Percentiles rank a stretch among this genome's conserved stretches.
These are phyloP conservation scores for Pseudopodoces humilis DNA, from an alignment of 2,113 vertebrate species.

Conservation along the genomic window DNA sequence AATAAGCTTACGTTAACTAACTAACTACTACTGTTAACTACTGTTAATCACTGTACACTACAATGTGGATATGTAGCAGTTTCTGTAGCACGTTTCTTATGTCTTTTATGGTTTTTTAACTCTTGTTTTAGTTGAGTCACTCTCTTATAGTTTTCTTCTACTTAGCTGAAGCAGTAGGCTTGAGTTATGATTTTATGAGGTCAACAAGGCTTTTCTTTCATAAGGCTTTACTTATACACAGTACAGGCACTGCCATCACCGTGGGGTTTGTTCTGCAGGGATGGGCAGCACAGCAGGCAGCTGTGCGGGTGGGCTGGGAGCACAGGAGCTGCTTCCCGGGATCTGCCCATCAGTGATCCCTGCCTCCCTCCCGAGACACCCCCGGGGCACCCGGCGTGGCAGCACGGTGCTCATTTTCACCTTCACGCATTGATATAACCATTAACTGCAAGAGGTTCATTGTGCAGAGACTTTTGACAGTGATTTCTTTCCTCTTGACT, in stretches of 20 bases:
- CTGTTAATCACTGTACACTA: no score
- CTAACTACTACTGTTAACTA: no score
- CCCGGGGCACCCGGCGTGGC: neutral
- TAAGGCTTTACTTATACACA: no score
- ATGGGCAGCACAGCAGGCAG: neutral
- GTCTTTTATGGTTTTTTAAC: no score
- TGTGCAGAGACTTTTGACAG: conserved; percentile 55
- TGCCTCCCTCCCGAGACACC: neutral
- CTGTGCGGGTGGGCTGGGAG: neutral
- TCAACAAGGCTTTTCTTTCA: no score
- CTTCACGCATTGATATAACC: neutral
- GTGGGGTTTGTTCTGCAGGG: neutral
- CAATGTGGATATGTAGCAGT: no score
- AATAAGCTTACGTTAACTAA: no score
- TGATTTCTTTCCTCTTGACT: conserved; percentile 52
- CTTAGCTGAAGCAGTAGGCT: no score
- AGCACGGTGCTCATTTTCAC: neutral
- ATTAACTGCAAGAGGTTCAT: conserved; percentile 38
- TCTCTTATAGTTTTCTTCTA: no score
- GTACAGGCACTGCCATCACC: neutral
- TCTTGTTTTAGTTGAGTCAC: no score
- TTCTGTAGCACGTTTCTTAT: no score
- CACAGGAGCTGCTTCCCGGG: neutral
- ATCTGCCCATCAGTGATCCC: neutral
- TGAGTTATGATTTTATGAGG: no score